phyloP scores from a whole-genome alignment of 2,797 vertebrate species.

The Percopsis omiscomaycus region DNA sequence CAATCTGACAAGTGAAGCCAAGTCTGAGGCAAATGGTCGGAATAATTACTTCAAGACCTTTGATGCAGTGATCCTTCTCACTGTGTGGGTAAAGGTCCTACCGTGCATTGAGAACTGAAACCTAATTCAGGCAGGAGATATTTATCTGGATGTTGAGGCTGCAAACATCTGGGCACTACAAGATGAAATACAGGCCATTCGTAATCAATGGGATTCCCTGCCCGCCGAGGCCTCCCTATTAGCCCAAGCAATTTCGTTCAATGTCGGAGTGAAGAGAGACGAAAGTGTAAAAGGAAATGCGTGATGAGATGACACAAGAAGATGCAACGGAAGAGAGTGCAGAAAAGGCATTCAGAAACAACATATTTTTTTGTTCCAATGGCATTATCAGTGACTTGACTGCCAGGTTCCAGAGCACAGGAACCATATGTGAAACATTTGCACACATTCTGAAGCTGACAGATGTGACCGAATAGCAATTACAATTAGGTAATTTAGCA shows the following conservation, averaged over 20 bases:
- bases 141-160: slow-evolving; percentile 29
- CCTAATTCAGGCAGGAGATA: slow-evolving; percentile 23
- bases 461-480: background rate
- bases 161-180: slow-evolving; percentile 24
- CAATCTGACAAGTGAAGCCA: slow-evolving; percentile 27
- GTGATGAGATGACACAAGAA: slow-evolving; percentile 33
- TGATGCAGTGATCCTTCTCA: slow-evolving; percentile 25
- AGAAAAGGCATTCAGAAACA: slow-evolving; percentile 21
- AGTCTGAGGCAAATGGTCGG: slow-evolving; percentile 26
- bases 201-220: slow-evolving; percentile 22
- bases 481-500: background rate
- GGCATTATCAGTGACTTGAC: slow-evolving; percentile 28
- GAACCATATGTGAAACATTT: slow-evolving; percentile 25
- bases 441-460: slow-evolving; percentile 2
- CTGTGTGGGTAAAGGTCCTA: slow-evolving; percentile 20
- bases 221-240: slow-evolving; percentile 22
- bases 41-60: slow-evolving; percentile 22
- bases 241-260: slow-evolving; percentile 26
- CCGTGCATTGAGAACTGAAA: slow-evolving; percentile 19
- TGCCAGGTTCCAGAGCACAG: slow-evolving; percentile 7
- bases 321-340: slow-evolving; percentile 18
- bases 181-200: slow-evolving; percentile 23
- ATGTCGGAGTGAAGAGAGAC: slow-evolving; percentile 27
- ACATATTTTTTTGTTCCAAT: slow-evolving; percentile 10
- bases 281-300: slow-evolving; percentile 29